Percentiles rank a stretch among this genome's conserved stretches.
These are phyloP conservation scores for Thelaira solivaga DNA, from an alignment of 2,888 invertebrate genomes.

Conservation along the genomic window DNA sequence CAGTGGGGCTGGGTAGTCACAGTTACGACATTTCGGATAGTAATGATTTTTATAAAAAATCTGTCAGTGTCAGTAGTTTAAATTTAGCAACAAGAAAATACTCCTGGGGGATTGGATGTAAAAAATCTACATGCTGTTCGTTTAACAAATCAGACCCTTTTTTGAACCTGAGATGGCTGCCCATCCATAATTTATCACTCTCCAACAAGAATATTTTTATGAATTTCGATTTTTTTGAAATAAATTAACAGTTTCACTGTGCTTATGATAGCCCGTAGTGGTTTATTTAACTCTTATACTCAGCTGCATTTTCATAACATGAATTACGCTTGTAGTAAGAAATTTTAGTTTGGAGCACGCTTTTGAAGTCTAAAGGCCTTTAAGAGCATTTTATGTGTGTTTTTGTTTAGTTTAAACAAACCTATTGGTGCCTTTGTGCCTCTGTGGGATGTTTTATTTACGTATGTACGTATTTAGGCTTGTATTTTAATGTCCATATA, in stretches of 20 bases:
- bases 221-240: too few relatives aligned
- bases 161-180: too few relatives aligned
- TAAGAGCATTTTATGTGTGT: slow-evolving; percentile 5
- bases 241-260: not conserved
- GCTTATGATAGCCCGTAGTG: slow-evolving; percentile 12
- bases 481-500: not conserved
- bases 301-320: slow-evolving; percentile 52
- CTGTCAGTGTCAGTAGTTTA: too few relatives aligned
- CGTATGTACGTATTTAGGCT: not conserved
- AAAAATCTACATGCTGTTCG: too few relatives aligned
- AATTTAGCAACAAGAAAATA: too few relatives aligned
- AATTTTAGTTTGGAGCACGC: not conserved
- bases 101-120: too few relatives aligned
- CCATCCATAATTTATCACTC: too few relatives aligned
- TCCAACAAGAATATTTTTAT: too few relatives aligned
- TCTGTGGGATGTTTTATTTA: not conserved
- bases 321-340: slow-evolving; percentile 38
- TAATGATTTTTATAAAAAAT: too few relatives aligned
- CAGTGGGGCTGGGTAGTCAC: not conserved
- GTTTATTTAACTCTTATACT: slow-evolving; percentile 55
- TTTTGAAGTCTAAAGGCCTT: slow-evolving; percentile 24
- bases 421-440: not conserved
- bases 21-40: not conserved
- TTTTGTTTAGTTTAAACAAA: slow-evolving; percentile 3
- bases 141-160: too few relatives aligned